phyloP scores from a whole-genome alignment of 2,888 invertebrate genomes.

The Brachyptera putata region DNA sequence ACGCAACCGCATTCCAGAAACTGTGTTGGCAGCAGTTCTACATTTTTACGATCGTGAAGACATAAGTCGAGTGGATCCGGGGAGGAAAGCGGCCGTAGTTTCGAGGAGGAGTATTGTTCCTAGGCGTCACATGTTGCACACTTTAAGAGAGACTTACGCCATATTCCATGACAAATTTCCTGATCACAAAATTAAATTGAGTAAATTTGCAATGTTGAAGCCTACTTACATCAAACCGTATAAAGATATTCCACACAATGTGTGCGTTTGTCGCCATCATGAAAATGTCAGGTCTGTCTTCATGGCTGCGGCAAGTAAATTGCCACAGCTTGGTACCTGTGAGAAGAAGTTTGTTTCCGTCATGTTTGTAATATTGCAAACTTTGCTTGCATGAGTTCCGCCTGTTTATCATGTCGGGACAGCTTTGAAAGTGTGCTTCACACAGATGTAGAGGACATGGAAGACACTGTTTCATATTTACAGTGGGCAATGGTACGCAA shows the following conservation, averaged over 20 bases:
- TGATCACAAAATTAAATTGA: background rate
- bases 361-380: background rate
- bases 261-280: background rate
- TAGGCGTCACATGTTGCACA: background rate
- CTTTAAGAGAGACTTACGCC: background rate
- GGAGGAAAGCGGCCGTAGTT: background rate
- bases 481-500: background rate
- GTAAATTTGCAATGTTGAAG: slow-evolving; percentile 1
- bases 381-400: background rate
- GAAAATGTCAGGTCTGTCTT: background rate
- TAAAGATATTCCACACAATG: slow-evolving; percentile 10
- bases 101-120: background rate
- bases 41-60: background rate
- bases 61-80: background rate
- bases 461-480: background rate
- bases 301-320: background rate
- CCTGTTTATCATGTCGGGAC: background rate
- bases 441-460: background rate
- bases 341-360: background rate
- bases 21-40: no score
- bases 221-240: background rate
- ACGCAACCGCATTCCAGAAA: no score
- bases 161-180: background rate
- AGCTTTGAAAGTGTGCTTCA: background rate
- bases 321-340: background rate